Base-by-base conservation (phyloP, 2,797 vertebrate species). In the Dallia pectoralis region DNA sequence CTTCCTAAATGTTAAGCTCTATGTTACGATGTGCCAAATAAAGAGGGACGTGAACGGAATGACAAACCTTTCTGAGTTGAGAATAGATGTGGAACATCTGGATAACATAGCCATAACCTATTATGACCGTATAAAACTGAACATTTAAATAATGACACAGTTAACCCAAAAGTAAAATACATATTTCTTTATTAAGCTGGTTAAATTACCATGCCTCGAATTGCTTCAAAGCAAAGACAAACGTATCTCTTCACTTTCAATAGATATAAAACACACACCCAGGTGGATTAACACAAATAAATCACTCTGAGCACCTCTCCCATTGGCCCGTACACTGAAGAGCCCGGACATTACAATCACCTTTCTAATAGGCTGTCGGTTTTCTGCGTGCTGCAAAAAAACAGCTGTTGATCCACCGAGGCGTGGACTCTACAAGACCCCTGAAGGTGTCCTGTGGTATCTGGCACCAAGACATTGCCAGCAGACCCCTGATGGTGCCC, bases 151-250 rank as follows among this genome's bases (percentile, higher is more conserved):
- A 53, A 65, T 29, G 44, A 1, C 22, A 30, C 15, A 71, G 7
- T 40, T n/a, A 70, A 48, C 73, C 44, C 48, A 74, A 87, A 65
- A 85, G 85, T 91, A 90, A 93, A 93, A 93, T 89, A 89, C 85
- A 73, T 63, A 75, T 92, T 92, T 91, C 92, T 92, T 93, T 75
- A 86, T 85, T 82, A 70, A 62, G 84, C 70, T 87, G 83, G 89
- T 89, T 87, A 77, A 84, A 83, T 74, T 82, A 84, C 53, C 65
- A 73, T 78, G 86, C 72, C 83, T 62, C 81, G 64, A 81, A 44
- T 64, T 81, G 68, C 80, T 67, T 47, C 40, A 44, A 44, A 44
- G 15, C 83, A 87, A 80, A 2, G 9, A 79, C 27, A 70, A 62
- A 22, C 30, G 15, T 5, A 75, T 77, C 70, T 74, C 72, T 74